Conservation (phyloP, 2,888 invertebrate genomes). For the Archaeoteleia sp. region DNA sequence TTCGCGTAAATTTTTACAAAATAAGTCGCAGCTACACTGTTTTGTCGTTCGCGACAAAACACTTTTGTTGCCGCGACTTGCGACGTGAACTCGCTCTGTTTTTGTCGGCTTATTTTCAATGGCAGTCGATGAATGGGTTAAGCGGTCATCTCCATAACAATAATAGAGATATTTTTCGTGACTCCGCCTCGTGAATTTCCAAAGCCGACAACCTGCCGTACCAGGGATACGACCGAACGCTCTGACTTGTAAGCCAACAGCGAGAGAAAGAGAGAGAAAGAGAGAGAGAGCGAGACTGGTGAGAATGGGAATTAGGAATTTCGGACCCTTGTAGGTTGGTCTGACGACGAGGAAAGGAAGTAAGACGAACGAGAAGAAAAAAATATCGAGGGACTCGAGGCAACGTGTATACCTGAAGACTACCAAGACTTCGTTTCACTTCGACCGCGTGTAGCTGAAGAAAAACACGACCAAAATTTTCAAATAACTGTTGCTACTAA, state of each 20-base stretch:
- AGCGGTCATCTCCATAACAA: slow-evolving; percentile 69
- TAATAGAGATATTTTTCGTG: slow-evolving; percentile 69
- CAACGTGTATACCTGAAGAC: slow-evolving; percentile 35
- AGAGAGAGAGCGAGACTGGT: slow-evolving; percentile 48
- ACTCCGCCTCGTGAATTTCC: slow-evolving; percentile 60
- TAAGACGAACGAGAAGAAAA: slow-evolving; percentile 55
- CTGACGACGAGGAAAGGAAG: slow-evolving; percentile 45
- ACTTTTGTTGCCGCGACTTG: slow-evolving; percentile 28
- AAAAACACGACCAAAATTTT: slow-evolving; percentile 20
- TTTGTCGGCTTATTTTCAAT: slow-evolving; percentile 26
- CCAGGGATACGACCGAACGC: too few species aligned
- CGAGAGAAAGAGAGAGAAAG: slow-evolving; percentile 25
- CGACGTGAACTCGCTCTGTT: slow-evolving; percentile 21
- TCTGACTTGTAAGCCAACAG: too few species aligned
- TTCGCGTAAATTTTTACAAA: too few species aligned
- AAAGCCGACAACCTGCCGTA: slow-evolving; percentile 55
- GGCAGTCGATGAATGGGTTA: slow-evolving; percentile 43
- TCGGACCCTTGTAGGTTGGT: slow-evolving; percentile 57
- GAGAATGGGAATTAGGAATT: slow-evolving; percentile 70
- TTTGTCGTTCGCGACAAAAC: slow-evolving; percentile 22
- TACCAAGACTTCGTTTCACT: slow-evolving; percentile 18
- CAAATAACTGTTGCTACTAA: slow-evolving; percentile 10
- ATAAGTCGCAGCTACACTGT: slow-evolving; percentile 4
- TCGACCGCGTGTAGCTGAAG: slow-evolving; percentile 17
- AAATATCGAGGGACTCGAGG: slow-evolving; percentile 46